Base-by-base conservation (phyloP, 1,140 invertebrate genomes). In the Neotoxoptera formosana region DNA sequence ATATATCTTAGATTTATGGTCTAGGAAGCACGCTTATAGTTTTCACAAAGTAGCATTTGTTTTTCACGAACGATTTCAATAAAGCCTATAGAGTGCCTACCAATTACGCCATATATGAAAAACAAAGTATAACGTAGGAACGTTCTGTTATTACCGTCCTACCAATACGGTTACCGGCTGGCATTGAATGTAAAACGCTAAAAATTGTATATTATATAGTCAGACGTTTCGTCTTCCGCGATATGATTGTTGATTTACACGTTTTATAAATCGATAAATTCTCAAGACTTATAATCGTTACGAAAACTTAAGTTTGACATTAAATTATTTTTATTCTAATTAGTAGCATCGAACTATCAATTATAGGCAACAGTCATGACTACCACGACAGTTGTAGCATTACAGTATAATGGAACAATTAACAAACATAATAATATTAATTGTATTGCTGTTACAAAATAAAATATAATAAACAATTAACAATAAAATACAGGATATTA, bases 21-120 rank as follows among this genome's bases (percentile, higher is more conserved):
- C n/a, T 53, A 89, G 48, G 87, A 89, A 89, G 51, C 87, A 53
- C 87, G n/a, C 34, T 89, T 89, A 89, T 89, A 89, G 87, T 89
- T 89, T 89, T 89, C n/a, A 36, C 87, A 14, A 36, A 89, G 48
- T 36, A 7, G n/a, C 87, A 51, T 53, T 89, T 53, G 48, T 88
- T 88, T 88, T 89, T 89, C 87, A 89, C 45, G 20, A 36, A 34
- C 48, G 17, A 47, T 53, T 89, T 89, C 87, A 89, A 89, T 89
- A 36, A 89, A 53, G 41, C 48, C 20, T 76, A n/a, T 76, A n/a
- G 14, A 76, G 60, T 76, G 60, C 14, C n/a, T 23, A 89, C 87
- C 87, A 89, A 53, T 89, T 89, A 89, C 48, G 48, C 87, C 47
- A 89, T 89, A 89, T 89, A 89, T 23, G 87, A 53, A 34, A 21